These are phyloP conservation scores for Chrysemys picta DNA, from an alignment of 2,113 vertebrate species.

Conservation along the genomic window DNA sequence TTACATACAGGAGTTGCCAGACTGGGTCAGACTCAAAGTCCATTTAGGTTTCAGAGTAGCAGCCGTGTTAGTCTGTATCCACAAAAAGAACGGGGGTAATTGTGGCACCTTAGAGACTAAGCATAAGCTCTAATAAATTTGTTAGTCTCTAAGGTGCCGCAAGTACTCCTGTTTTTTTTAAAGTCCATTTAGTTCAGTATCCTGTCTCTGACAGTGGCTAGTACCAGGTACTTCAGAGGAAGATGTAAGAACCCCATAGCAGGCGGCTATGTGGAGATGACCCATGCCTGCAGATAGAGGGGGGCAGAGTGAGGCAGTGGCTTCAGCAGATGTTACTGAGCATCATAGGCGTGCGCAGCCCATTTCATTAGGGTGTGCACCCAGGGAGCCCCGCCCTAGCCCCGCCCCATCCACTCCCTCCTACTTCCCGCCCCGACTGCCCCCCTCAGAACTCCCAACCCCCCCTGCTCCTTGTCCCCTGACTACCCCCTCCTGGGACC, in stretches of 20 bases:
- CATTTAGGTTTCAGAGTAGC: not conserved
- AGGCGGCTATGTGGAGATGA: not conserved
- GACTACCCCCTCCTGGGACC: no score
- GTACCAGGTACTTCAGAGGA: not conserved
- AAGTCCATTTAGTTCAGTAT: not conserved
- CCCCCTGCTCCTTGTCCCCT: no score
- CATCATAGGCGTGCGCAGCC: not conserved
- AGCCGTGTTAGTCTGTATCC: no score
- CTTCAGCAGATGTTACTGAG: not conserved
- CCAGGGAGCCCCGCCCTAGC: no score
- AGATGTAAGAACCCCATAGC: not conserved
- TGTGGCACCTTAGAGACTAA: no score
- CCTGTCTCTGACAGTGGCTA: slow-evolving; percentile 27
- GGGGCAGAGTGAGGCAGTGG: not conserved
- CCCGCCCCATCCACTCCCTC: no score
- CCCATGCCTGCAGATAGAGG: not conserved
- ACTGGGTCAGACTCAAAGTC: not conserved
- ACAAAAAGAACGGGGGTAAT: no score
- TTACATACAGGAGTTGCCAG: not conserved
- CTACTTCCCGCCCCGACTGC: no score
- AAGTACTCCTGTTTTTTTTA: not conserved
- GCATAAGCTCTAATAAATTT: no score
- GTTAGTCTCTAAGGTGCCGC: no score
- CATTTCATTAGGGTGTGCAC: no score
- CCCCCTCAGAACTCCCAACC: no score